Base-by-base conservation (phyloP, 2,113 vertebrate species). In the Pedetes capensis region DNA sequence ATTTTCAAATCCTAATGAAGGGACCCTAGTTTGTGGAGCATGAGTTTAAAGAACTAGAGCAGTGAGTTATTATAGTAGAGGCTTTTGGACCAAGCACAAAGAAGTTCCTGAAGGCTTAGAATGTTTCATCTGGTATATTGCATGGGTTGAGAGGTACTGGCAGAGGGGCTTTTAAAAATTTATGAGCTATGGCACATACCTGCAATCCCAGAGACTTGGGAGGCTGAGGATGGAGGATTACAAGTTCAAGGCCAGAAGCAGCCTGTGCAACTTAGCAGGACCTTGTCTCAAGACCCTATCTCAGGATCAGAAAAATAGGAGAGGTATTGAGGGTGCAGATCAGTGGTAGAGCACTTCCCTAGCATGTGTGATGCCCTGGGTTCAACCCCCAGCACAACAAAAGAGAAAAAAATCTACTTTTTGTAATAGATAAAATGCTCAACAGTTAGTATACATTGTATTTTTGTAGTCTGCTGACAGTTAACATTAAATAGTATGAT, bases 81-180 rank as follows among this genome's bases (percentile, higher is more conserved):
- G 32, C 18, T 75, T 91, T 75, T 53, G 47, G n/a, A 61, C 39
- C 47, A 3, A 16, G 55, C 42, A 76, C 23, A 51, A 37, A 44
- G 55, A 59, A 37, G 68, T 63, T 69, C 34, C 37, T 55, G 10
- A 20, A 82, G 49, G 55, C 10, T 81, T n/a, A n/a, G 93, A n/a
- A 8, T 0, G 0, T 76, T 49, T 72, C 63, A 57, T 68, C 8
- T 9, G 16, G 44, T 71, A 11, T 12, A 0, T 37, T 0, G 51
- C 1, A 0, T 8, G 51, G n/a, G 9, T 51, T 69, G 34, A 25
- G 44, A 8, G 32, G n/a, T 55, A 9, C 53, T 8, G 42, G 42
- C 1, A 1, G 8, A 0, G 11, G 22, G 55, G 10, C 44, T 51
- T 69, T 42, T 29, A 49, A 29, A 64, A n/a, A n/a, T n/a, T n/a